Percentiles rank a stretch among this genome's conserved stretches.
Evolutionary conservation across 2,888 invertebrate genomes (phyloP).

Genomic region (Linyphia triangularis): DNA sequence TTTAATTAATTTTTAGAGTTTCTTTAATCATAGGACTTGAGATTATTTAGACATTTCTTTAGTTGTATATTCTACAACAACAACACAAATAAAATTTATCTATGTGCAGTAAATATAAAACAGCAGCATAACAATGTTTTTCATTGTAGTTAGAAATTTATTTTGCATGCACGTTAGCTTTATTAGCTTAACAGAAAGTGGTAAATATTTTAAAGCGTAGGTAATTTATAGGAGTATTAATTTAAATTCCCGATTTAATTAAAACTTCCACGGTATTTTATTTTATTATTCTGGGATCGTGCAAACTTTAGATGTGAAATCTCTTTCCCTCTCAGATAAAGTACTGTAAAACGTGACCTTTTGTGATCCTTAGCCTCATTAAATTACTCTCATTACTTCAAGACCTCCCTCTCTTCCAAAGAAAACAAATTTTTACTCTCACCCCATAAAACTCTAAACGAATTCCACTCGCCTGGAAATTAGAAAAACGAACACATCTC

Average conservation of each 20-base stretch:
- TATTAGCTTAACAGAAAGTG: too few relatives aligned
- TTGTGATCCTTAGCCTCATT: background rate
- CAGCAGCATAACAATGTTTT: too few relatives aligned
- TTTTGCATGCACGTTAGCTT: too few relatives aligned
- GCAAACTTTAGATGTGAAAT: background rate
- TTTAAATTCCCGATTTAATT: background rate
- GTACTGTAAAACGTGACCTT: background rate
- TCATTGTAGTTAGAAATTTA: too few relatives aligned
- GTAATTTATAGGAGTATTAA: too few relatives aligned
- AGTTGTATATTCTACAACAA: too few relatives aligned
- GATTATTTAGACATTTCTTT: too few relatives aligned
- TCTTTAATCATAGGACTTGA: too few relatives aligned
- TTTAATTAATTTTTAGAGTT: too few relatives aligned
- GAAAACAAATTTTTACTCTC: slow-evolving; percentile 41
- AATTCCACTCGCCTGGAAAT: slow-evolving; percentile 41
- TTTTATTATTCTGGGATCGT: background rate
- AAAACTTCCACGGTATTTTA: background rate
- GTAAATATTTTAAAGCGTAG: background rate
- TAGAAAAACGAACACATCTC: slow-evolving; percentile 43
- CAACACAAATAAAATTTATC: too few relatives aligned
- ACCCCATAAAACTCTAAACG: slow-evolving; percentile 53
- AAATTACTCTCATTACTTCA: background rate
- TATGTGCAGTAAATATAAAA: too few relatives aligned
- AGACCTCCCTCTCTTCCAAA: background rate
- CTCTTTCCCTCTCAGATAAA: background rate